phyloP scores from a whole-genome alignment of 2,888 invertebrate genomes.

The Agrochola macilenta region DNA sequence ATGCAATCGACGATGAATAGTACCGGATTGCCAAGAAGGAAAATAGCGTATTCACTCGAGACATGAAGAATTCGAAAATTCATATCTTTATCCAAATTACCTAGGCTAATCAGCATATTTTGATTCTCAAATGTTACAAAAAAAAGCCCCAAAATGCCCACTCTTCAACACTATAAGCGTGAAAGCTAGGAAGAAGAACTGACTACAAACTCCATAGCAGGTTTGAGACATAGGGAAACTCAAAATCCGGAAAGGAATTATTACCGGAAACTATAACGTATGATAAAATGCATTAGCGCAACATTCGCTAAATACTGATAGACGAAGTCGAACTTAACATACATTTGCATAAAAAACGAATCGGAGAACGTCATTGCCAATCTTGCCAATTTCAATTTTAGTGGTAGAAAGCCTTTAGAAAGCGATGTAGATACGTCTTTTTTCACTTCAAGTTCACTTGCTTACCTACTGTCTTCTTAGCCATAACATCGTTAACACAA shows the following conservation, averaged over 20 bases:
- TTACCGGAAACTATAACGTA: neutral
- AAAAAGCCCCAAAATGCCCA: neutral
- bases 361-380: neutral
- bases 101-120: neutral
- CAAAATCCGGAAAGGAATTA: neutral
- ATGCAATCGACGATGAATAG: neutral
- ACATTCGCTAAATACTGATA: conserved; percentile 1
- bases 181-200: neutral
- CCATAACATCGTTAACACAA: neutral
- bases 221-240: neutral
- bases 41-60: neutral
- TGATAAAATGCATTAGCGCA: neutral
- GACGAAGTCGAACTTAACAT: neutral
- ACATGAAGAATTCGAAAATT: neutral
- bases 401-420: no score
- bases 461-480: neutral
- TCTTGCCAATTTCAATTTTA: no score
- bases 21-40: neutral
- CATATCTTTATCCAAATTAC: neutral
- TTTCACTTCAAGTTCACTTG: no score
- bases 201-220: neutral
- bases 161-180: neutral
- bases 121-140: neutral
- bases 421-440: no score
- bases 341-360: conserved; percentile 15